These are phyloP conservation scores for Drosophila subquinaria DNA, from an alignment of 2,888 invertebrate species.

Conservation along the genomic window DNA sequence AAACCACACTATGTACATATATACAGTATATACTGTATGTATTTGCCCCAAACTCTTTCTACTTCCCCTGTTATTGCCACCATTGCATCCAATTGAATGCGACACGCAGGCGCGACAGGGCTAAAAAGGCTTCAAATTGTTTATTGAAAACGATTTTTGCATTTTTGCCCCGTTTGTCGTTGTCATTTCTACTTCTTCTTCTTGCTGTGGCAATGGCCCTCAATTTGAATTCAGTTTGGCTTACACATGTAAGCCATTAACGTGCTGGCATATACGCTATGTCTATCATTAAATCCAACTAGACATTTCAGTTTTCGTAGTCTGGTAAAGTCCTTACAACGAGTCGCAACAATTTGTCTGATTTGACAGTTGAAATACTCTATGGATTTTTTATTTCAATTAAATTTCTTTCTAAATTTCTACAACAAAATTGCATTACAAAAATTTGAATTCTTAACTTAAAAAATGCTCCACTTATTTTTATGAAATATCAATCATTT, in stretches of 20 bases:
- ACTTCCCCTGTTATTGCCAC: slow-evolving; percentile 15
- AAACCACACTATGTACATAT: slow-evolving; percentile 1
- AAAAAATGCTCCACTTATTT: no score
- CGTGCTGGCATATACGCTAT: slow-evolving; percentile 7
- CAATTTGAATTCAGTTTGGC: slow-evolving; percentile 20
- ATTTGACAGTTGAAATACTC: slow-evolving; percentile 4
- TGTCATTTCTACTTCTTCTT: not conserved
- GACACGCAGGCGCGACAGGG: slow-evolving; percentile 54
- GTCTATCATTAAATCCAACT: slow-evolving; percentile 17
- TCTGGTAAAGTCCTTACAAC: not conserved
- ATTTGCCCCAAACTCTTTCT: not conserved
- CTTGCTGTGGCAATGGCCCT: slow-evolving; percentile 37
- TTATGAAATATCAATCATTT: no score
- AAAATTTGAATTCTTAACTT: no score
- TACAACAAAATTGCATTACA: no score
- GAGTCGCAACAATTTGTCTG: not conserved
- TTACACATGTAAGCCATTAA: slow-evolving; percentile 32
- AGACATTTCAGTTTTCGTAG: slow-evolving; percentile 12
- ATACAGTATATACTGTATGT: not conserved
- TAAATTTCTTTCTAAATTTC: not conserved
- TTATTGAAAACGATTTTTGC: slow-evolving; percentile 41
- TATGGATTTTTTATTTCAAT: slow-evolving; percentile 2
- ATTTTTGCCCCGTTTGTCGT: slow-evolving; percentile 10
- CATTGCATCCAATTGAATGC: slow-evolving; percentile 15
- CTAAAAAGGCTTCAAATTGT: slow-evolving; percentile 27